Percentiles rank a stretch among this genome's conserved stretches.
Evolutionary conservation across 2,113 vertebrate species (phyloP).

Genomic region (Brachypteracias leptosomus): DNA sequence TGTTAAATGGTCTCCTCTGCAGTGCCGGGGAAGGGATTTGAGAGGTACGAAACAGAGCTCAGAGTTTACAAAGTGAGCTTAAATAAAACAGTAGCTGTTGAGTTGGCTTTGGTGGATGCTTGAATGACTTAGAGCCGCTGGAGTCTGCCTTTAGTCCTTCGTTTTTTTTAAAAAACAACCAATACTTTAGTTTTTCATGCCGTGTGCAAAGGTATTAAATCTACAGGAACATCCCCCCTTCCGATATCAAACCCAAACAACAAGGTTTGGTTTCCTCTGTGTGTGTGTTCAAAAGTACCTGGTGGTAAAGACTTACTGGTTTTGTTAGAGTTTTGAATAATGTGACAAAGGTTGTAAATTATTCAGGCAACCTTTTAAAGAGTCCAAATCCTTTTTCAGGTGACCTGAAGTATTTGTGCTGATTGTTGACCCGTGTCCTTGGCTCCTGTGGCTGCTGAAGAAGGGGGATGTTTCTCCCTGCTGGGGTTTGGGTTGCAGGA

Average conservation of each 20-base stretch:
- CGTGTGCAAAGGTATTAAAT: neutral
- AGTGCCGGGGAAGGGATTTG: neutral
- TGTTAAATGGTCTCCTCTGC: neutral
- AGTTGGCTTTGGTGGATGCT: fast-evolving
- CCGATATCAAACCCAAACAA: neutral
- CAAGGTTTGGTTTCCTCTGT: fast-evolving
- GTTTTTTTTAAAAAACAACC: neutral
- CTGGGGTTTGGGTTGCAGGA: neutral
- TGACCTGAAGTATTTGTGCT: fast-evolving
- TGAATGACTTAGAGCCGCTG: neutral
- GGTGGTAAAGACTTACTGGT: neutral
- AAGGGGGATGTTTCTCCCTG: neutral
- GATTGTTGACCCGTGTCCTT: fast-evolving
- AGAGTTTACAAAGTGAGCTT: neutral
- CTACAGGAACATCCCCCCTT: neutral
- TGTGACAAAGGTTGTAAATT: neutral
- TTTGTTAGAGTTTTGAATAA: neutral
- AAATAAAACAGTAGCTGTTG: neutral
- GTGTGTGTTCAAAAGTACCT: neutral
- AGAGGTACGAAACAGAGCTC: neutral
- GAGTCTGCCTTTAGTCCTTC: neutral
- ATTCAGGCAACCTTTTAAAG: neutral
- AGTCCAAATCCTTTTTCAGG: neutral
- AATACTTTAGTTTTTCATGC: neutral
- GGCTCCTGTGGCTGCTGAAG: neutral